phyloP scores from a whole-genome alignment of 1,140 invertebrate species.

The Amphibalanus amphitrite region DNA sequence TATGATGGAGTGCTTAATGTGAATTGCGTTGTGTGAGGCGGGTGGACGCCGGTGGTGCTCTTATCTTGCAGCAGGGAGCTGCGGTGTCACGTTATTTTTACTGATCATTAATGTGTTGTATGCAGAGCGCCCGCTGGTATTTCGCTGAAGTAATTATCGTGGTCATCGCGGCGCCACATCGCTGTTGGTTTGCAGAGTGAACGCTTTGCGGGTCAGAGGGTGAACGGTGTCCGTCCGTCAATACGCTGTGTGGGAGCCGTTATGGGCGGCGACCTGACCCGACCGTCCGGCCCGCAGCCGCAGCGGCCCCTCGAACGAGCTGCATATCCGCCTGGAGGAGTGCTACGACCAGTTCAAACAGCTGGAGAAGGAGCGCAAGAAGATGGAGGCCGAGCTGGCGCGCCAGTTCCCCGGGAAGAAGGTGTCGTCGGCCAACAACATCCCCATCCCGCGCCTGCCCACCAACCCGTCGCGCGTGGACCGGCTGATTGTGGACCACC shows the following conservation, averaged over 20 bases:
- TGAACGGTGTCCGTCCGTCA: neutral
- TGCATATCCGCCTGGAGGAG: slow-evolving; percentile 43
- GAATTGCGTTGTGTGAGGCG: no score
- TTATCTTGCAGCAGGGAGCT: no score
- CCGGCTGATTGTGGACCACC: slow-evolving; percentile 61
- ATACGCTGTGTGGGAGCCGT: neutral
- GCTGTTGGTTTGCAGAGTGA: neutral
- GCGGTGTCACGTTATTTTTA: no score
- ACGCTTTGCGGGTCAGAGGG: neutral
- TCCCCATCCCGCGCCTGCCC: slow-evolving; percentile 57
- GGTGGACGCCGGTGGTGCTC: no score
- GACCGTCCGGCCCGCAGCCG: slow-evolving; percentile 10
- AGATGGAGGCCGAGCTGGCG: slow-evolving; percentile 64
- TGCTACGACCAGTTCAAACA: slow-evolving; percentile 67
- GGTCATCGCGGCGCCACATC: neutral
- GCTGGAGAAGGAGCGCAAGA: slow-evolving; percentile 64
- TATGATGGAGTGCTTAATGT: no score
- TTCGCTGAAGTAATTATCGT: neutral
- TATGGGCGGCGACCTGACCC: no score
- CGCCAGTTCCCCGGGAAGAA: slow-evolving; percentile 60
- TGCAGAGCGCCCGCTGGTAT: no score
- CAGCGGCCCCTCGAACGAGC: slow-evolving; percentile 15
- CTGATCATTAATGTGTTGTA: no score
- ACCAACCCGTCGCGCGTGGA: slow-evolving; percentile 66
- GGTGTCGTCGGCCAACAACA: slow-evolving; percentile 61